Percentiles rank a stretch among this genome's conserved stretches.
phyloP scores from a whole-genome alignment of 2,888 invertebrate species.

The Luffia ferchaultella region DNA sequence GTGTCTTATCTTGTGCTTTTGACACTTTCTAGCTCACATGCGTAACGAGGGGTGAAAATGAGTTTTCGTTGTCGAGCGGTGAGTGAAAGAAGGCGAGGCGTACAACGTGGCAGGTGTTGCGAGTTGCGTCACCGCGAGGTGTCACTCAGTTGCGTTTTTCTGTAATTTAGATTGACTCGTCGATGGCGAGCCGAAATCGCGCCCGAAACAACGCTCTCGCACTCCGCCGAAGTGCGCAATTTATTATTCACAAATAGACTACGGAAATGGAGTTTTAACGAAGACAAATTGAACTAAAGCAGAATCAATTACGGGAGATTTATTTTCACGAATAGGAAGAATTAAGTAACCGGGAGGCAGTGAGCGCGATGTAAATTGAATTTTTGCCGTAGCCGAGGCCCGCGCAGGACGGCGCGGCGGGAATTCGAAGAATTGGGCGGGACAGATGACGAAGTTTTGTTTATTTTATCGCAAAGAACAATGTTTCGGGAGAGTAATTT shows the following conservation, averaged over 20 bases:
- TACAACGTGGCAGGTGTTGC: slow-evolving; percentile 7
- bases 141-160: slow-evolving; percentile 14
- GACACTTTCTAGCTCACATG: background rate
- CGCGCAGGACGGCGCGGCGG: background rate
- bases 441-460: slow-evolving; percentile 7
- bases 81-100: background rate
- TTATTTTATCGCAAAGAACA: slow-evolving; percentile 7
- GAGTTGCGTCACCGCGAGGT: slow-evolving; percentile 1
- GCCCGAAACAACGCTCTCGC: slow-evolving; percentile 35
- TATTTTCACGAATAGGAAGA: slow-evolving; percentile 56
- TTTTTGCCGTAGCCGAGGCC: slow-evolving; percentile 40
- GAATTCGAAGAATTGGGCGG: slow-evolving; percentile 6
- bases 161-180: slow-evolving; percentile 52
- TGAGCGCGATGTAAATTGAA: slow-evolving; percentile 51
- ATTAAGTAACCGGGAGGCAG: slow-evolving; percentile 52
- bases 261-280: slow-evolving; percentile 62
- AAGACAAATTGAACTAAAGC: slow-evolving; percentile 64
- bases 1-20: background rate
- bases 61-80: slow-evolving; percentile 1
- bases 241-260: slow-evolving; percentile 63
- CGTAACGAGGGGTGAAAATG: background rate
- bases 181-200: slow-evolving; percentile 19
- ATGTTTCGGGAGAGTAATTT: background rate
- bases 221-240: slow-evolving; percentile 48
- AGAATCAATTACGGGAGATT: slow-evolving; percentile 62